Conservation (phyloP, 2,888 invertebrate genomes). For the Octonoba sinensis region DNA sequence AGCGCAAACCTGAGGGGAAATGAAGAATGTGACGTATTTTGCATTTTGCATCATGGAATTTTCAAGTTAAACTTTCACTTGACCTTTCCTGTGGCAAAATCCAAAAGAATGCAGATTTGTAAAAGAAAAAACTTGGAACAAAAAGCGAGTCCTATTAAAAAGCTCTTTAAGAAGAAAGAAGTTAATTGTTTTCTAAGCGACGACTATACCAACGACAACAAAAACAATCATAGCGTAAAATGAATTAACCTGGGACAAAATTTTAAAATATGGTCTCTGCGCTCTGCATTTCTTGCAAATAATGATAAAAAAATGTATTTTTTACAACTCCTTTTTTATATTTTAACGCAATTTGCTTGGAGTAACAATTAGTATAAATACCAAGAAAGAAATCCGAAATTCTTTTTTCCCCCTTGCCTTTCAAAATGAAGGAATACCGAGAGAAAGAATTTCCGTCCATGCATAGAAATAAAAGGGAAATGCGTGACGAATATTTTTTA, state of each 20-base stretch:
- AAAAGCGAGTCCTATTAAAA: slow-evolving; percentile 51
- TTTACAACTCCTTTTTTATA: slow-evolving; percentile 21
- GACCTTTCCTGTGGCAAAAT: slow-evolving; percentile 26
- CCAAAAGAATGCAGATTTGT: slow-evolving; percentile 26
- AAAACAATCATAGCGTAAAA: slow-evolving; percentile 57
- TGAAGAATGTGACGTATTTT: slow-evolving; percentile 57
- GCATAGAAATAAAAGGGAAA: slow-evolving; percentile 15
- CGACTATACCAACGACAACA: slow-evolving; percentile 11
- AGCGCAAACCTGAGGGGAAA: not conserved
- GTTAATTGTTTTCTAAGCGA: slow-evolving; percentile 61
- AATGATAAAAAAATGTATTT: slow-evolving; percentile 33
- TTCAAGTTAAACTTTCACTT: slow-evolving; percentile 33
- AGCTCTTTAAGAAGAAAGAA: slow-evolving; percentile 55
- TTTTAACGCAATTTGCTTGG: slow-evolving; percentile 39
- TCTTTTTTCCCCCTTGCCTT: slow-evolving; percentile 19
- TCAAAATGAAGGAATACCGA: slow-evolving; percentile 40
- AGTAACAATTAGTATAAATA: slow-evolving; percentile 59
- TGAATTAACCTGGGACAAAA: slow-evolving; percentile 57
- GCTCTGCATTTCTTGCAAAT: slow-evolving; percentile 29
- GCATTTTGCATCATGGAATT: slow-evolving; percentile 4
- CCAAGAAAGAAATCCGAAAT: slow-evolving; percentile 51
- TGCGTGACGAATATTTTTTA: slow-evolving; percentile 33
- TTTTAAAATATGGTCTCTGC: slow-evolving; percentile 62
- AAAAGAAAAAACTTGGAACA: slow-evolving; percentile 10
- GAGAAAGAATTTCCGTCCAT: slow-evolving; percentile 27